A percentile compares a stretch with the other conserved stretches of the same genome.
phyloP scores from a whole-genome alignment of 2,113 vertebrate genomes.

The Aptenodytes forsteri region DNA sequence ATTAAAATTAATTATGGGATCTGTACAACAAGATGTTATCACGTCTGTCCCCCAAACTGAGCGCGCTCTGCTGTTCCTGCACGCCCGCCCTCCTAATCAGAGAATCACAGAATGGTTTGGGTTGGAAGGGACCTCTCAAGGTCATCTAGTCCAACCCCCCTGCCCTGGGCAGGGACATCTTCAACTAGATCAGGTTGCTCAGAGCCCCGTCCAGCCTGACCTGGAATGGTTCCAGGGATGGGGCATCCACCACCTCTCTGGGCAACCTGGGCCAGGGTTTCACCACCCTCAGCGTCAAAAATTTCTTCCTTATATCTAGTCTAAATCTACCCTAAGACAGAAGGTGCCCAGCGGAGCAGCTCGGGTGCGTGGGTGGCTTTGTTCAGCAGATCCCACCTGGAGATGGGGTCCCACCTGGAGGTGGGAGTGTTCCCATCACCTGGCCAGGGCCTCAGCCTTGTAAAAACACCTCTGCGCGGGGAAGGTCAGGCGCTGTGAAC shows the following conservation, averaged over 20 bases:
- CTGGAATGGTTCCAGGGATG: background rate
- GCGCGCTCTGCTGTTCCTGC: background rate
- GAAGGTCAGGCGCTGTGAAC: fast-evolving
- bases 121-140: background rate
- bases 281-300: fast-evolving
- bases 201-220: background rate
- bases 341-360: background rate
- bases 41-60: background rate
- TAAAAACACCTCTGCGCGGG: fast-evolving
- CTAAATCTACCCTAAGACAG: fast-evolving
- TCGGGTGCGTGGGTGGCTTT: background rate
- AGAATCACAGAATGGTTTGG: fast-evolving
- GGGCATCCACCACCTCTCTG: background rate
- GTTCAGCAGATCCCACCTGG: background rate
- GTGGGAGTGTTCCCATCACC: background rate
- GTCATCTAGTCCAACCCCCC: background rate
- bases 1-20: constrained; percentile 51
- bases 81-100: fast-evolving
- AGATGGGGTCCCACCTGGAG: background rate
- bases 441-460: background rate
- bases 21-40: constrained; percentile 26
- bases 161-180: background rate
- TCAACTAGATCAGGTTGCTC: fast-evolving
- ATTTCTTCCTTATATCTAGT: fast-evolving
- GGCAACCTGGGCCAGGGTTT: background rate